Percentiles rank a stretch among this genome's conserved stretches.
These are phyloP conservation scores for Alouatta palliata DNA, from an alignment of 2,113 vertebrate genomes.

Conservation along the genomic window DNA sequence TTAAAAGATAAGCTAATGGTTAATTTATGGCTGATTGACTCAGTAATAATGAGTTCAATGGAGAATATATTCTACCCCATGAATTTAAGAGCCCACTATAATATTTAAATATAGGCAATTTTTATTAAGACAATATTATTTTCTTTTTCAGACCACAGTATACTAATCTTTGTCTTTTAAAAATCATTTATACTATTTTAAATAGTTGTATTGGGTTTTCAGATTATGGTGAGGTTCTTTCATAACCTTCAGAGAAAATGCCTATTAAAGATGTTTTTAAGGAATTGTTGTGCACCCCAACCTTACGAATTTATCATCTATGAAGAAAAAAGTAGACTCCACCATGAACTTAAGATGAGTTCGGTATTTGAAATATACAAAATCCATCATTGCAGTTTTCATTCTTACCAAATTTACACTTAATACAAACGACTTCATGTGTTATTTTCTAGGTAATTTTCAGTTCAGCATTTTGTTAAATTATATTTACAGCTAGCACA, in stretches of 20 bases:
- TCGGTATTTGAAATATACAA: neutral
- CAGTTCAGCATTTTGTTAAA: slow-evolving; percentile 58
- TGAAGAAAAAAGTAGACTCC: neutral
- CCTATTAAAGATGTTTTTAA: neutral
- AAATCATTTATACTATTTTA: neutral
- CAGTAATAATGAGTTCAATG: neutral
- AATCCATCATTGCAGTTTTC: neutral
- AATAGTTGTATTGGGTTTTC: neutral
- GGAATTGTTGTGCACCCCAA: neutral
- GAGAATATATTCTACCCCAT: neutral
- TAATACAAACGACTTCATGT: slow-evolving; percentile 48
- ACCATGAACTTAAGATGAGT: neutral
- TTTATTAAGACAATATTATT: neutral
- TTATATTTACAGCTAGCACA: slow-evolving; percentile 36
- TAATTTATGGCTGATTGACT: neutral
- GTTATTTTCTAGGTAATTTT: slow-evolving; percentile 53
- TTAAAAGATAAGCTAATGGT: neutral
- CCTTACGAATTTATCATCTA: neutral
- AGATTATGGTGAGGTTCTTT: neutral
- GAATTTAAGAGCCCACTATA: neutral
- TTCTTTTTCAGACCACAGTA: neutral
- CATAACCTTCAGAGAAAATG: neutral
- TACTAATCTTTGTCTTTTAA: neutral
- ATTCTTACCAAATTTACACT: slow-evolving; percentile 47
- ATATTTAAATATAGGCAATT: neutral